A percentile compares a stretch with the other conserved stretches of the same genome.
Evolutionary conservation across 2,888 invertebrate genomes (phyloP).

Genomic region (Sphinx pinastri): DNA sequence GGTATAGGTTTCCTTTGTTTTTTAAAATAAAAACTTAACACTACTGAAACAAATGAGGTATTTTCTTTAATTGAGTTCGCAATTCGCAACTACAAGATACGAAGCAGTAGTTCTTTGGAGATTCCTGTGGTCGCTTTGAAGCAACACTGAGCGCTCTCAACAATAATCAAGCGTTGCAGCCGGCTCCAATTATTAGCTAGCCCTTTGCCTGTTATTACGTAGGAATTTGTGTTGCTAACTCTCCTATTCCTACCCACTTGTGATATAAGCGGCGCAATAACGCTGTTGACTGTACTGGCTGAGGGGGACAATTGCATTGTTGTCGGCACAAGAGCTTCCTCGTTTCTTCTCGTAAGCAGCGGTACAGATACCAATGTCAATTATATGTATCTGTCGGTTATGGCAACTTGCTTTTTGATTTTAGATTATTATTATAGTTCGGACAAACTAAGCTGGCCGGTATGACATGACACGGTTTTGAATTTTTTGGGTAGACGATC

Average conservation of each 20-base stretch:
- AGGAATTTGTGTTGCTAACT: slow-evolving; percentile 38
- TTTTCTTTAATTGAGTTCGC: no score
- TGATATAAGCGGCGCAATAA: slow-evolving; percentile 46
- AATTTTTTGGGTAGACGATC: no score
- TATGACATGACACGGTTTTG: no score
- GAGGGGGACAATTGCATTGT: slow-evolving; percentile 47
- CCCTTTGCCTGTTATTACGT: slow-evolving; percentile 44
- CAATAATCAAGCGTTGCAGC: slow-evolving; percentile 40
- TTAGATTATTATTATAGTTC: not conserved
- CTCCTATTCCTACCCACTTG: slow-evolving; percentile 40
- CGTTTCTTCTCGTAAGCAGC: slow-evolving; percentile 40
- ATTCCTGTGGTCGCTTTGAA: not conserved
- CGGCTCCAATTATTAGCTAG: slow-evolving; percentile 42
- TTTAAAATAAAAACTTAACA: no score
- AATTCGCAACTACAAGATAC: no score
- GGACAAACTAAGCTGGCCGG: no score
- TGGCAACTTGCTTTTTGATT: slow-evolving; percentile 31
- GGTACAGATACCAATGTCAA: slow-evolving; percentile 45
- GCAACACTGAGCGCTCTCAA: slow-evolving; percentile 16
- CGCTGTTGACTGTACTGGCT: slow-evolving; percentile 36
- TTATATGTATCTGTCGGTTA: slow-evolving; percentile 36
- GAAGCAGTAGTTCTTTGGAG: not conserved
- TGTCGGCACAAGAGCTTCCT: slow-evolving; percentile 41
- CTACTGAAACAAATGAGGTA: no score
- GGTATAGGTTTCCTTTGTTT: no score